These are phyloP conservation scores for Trichomycterus rosablanca DNA, from an alignment of 2,113 vertebrate genomes.

Conservation along the genomic window DNA sequence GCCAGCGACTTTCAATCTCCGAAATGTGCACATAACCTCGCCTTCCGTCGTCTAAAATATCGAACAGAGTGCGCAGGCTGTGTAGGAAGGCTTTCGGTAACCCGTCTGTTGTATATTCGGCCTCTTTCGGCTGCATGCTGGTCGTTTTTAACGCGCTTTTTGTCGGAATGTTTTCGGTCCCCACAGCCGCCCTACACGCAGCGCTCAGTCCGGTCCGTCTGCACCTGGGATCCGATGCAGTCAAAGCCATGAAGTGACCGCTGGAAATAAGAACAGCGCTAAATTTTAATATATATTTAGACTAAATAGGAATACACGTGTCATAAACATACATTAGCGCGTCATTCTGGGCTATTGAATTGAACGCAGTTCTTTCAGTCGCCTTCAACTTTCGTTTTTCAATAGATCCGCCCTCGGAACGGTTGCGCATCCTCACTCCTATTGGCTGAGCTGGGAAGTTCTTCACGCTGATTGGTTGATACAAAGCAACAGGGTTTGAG, in stretches of 20 bases:
- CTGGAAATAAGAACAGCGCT: too few relatives aligned
- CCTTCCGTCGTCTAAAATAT: slow-evolving; percentile 85
- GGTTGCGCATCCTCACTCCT: slow-evolving; percentile 29
- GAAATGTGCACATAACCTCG: slow-evolving; percentile 84
- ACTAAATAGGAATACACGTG: too few relatives aligned
- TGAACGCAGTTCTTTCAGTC: not conserved
- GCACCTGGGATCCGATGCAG: slow-evolving; percentile 54
- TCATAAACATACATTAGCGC: too few relatives aligned
- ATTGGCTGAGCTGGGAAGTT: slow-evolving; percentile 60
- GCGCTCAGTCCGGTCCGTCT: slow-evolving; percentile 50
- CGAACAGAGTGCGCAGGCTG: slow-evolving; percentile 87
- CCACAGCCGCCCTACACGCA: slow-evolving; percentile 41
- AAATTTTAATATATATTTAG: too few relatives aligned
- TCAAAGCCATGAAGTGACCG: slow-evolving; percentile 62
- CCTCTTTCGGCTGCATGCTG: slow-evolving; percentile 56
- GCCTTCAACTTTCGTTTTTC: slow-evolving; percentile 48
- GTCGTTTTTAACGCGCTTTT: slow-evolving; percentile 21
- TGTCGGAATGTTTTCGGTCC: slow-evolving; percentile 37
- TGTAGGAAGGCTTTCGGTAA: slow-evolving; percentile 85
- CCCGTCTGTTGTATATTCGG: slow-evolving; percentile 68
- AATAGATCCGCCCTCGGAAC: slow-evolving; percentile 60
- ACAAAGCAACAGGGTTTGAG: slow-evolving; percentile 58
- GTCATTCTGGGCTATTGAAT: too few relatives aligned
- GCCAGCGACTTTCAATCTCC: slow-evolving; percentile 94
- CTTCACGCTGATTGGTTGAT: slow-evolving; percentile 58